Evolutionary conservation across 1,140 invertebrate genomes (phyloP).

Genomic region (Platorchestia sp.): DNA sequence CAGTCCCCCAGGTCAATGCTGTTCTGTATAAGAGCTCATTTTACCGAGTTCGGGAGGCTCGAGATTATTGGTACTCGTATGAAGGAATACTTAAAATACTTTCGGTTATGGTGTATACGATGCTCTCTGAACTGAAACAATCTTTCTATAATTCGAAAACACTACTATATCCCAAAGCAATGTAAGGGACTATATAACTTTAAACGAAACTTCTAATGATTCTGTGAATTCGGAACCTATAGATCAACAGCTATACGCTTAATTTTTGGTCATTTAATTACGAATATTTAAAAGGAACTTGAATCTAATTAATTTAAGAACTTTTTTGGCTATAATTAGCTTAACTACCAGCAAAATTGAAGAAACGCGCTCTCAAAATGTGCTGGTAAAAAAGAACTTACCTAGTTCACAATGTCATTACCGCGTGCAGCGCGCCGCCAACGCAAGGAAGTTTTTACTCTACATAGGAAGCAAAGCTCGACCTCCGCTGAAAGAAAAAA

Average conservation of each 20-base stretch:
- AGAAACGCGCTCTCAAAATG: neutral
- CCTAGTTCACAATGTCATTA: neutral
- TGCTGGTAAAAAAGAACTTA: neutral
- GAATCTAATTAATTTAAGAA: neutral
- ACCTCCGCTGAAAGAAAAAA: neutral
- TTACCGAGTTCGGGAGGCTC: neutral
- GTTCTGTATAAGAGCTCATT: neutral
- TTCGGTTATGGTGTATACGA: neutral
- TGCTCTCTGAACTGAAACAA: neutral
- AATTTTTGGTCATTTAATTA: neutral
- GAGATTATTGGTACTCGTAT: neutral
- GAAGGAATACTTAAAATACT: neutral
- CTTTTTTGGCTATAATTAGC: neutral
- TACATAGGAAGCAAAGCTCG: neutral
- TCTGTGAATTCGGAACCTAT: neutral
- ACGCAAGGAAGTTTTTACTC: neutral
- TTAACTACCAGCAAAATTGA: neutral
- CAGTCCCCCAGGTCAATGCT: neutral
- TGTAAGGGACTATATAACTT: neutral
- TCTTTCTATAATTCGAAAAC: neutral
- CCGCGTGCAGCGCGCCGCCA: neutral
- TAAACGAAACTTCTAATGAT: neutral
- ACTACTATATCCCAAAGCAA: neutral
- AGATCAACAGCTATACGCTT: neutral
- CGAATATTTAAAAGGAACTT: neutral